Evolutionary conservation across 2,888 invertebrate species (phyloP).

Genomic region (Eueremaeus valkanovi): DNA sequence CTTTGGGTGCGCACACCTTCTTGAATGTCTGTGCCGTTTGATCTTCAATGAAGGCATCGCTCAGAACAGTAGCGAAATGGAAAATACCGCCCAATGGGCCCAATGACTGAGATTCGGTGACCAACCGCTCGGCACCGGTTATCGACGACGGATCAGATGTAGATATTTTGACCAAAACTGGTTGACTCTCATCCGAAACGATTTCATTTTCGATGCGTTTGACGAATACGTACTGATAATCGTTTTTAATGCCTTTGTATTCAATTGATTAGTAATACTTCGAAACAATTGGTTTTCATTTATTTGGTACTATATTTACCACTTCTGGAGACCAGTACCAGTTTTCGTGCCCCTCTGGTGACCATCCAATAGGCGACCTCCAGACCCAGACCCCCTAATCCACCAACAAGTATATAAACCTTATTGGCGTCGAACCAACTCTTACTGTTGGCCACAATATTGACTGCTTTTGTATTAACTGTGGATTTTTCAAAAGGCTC

Average conservation of each 20-base stretch:
- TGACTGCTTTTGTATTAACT: neutral
- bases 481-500: no score
- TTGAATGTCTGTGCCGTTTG: conserved; percentile 74
- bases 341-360: conserved; percentile 72
- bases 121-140: conserved; percentile 64
- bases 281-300: conserved; percentile 66
- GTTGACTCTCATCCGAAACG: no score
- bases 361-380: conserved; percentile 89
- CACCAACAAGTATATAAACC: conserved; percentile 61
- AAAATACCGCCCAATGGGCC: conserved; percentile 77
- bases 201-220: no score
- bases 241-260: no score
- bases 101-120: conserved; percentile 59
- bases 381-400: conserved; percentile 93
- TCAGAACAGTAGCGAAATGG: conserved; percentile 77
- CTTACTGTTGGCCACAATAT: neutral
- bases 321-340: conserved; percentile 82
- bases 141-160: conserved; percentile 67
- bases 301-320: no score
- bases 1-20: conserved; percentile 77
- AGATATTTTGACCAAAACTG: conserved; percentile 64
- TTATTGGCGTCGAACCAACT: conserved; percentile 59
- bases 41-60: conserved; percentile 82
- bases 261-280: no score
- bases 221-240: no score